Conservation (phyloP, 1,140 invertebrate species). For the Drosophila repleta region DNA sequence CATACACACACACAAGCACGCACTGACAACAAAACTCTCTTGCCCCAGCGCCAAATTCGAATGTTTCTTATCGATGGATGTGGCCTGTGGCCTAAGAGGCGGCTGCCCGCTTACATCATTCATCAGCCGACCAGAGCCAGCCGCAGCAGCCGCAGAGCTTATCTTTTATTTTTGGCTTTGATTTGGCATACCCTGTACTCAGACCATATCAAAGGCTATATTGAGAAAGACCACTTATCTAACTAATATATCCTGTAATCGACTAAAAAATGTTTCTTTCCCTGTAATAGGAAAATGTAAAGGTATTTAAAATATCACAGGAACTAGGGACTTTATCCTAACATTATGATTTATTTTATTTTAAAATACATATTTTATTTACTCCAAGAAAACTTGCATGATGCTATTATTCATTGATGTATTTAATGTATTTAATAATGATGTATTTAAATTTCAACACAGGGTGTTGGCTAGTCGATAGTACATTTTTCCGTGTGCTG, state of each 20-base stretch:
- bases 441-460: neutral
- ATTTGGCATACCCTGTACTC: slow-evolving; percentile 5
- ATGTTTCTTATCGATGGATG: slow-evolving; percentile 21
- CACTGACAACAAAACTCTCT: neutral
- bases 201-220: too few relatives aligned
- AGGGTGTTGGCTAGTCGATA: slow-evolving; percentile 8
- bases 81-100: slow-evolving; percentile 11
- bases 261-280: neutral
- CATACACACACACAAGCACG: neutral
- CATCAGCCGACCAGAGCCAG: slow-evolving; percentile 7
- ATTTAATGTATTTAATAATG: too few relatives aligned
- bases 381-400: too few relatives aligned
- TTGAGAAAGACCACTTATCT: too few relatives aligned
- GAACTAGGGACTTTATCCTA: too few relatives aligned
- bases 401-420: too few relatives aligned
- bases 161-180: slow-evolving; percentile 13
- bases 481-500: neutral
- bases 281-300: too few relatives aligned
- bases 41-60: neutral
- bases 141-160: slow-evolving; percentile 5
- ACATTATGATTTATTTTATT: too few relatives aligned
- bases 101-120: slow-evolving; percentile 20
- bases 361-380: too few relatives aligned
- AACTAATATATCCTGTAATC: too few relatives aligned
- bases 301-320: too few relatives aligned